These are phyloP conservation scores for Harlomillsia oculata DNA, from an alignment of 1,140 invertebrate genomes.

Conservation along the genomic window DNA sequence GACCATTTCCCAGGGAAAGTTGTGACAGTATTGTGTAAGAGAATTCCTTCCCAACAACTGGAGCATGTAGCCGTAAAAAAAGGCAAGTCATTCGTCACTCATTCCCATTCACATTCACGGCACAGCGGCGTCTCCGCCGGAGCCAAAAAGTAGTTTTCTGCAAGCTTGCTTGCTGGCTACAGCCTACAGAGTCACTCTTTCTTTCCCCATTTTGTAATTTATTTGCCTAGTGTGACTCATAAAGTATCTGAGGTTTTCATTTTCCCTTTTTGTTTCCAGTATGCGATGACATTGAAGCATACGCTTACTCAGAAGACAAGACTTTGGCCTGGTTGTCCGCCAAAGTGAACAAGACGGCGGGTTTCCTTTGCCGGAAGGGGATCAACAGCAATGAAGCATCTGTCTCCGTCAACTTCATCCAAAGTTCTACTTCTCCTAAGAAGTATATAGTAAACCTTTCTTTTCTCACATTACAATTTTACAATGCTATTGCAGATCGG, in stretches of 20 bases:
- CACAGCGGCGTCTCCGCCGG: too few species aligned
- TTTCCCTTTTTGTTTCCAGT: conserved; percentile 12
- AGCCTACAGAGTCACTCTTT: too few species aligned
- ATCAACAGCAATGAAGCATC: conserved; percentile 24
- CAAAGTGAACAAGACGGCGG: conserved; percentile 23
- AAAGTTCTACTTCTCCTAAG: conserved; percentile 6
- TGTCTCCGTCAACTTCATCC: conserved; percentile 29
- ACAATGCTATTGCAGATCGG: background rate
- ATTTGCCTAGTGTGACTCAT: too few species aligned
- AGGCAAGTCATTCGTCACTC: conserved; percentile 13
- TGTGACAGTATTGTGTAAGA: conserved; percentile 7
- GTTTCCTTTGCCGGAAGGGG: conserved; percentile 13
- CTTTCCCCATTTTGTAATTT: too few species aligned
- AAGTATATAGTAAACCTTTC: background rate
- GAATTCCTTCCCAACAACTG: conserved; percentile 21
- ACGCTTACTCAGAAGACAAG: conserved; percentile 28
- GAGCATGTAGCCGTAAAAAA: conserved; percentile 29
- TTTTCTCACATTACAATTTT: background rate
- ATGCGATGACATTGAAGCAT: conserved; percentile 29
- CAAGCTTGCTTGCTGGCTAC: too few species aligned
- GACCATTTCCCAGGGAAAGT: conserved; percentile 18
- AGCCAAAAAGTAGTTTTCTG: too few species aligned
- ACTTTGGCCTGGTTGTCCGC: conserved; percentile 28
- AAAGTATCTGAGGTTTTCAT: background rate
- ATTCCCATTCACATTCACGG: background rate